Percentiles rank a stretch among this genome's conserved stretches.
phyloP scores from a whole-genome alignment of 2,888 invertebrate genomes.

The Hypomecis punctinalis region DNA sequence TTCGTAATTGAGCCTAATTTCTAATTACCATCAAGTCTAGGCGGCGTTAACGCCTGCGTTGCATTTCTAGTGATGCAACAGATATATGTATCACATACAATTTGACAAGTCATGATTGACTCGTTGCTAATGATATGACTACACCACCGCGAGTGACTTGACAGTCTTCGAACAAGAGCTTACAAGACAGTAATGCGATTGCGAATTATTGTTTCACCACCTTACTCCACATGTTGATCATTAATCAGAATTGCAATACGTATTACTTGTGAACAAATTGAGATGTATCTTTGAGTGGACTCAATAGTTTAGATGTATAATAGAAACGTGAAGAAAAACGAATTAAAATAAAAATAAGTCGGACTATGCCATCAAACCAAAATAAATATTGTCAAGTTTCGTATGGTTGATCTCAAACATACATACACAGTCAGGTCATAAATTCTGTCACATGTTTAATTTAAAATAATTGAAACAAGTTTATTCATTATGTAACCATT shows the following conservation, averaged over 20 bases:
- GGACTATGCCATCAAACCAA: too few relatives aligned
- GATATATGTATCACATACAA: background rate
- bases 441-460: too few relatives aligned
- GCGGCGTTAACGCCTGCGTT: too few relatives aligned
- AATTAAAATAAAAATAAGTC: too few relatives aligned
- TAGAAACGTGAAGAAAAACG: background rate
- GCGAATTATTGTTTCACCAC: conserved; percentile 13
- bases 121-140: conserved; percentile 1
- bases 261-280: background rate
- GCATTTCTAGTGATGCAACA: background rate
- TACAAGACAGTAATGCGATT: conserved; percentile 12
- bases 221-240: conserved; percentile 5
- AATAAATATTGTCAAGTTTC: too few relatives aligned
- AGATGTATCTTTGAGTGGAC: conserved; percentile 4
- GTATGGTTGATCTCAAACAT: too few relatives aligned
- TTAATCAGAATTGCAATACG: conserved; percentile 13
- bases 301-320: background rate
- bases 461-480: too few relatives aligned
- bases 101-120: conserved; percentile 11
- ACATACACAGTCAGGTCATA: too few relatives aligned
- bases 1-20: too few relatives aligned
- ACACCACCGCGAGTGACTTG: conserved; percentile 1
- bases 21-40: too few relatives aligned
- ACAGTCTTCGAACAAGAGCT: background rate
- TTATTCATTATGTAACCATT: too few relatives aligned